Evolutionary conservation across 2,113 vertebrate species (phyloP), one percentile per base, ranked within the genome.

Genomic region (Stictonetta naevosa): DNA sequence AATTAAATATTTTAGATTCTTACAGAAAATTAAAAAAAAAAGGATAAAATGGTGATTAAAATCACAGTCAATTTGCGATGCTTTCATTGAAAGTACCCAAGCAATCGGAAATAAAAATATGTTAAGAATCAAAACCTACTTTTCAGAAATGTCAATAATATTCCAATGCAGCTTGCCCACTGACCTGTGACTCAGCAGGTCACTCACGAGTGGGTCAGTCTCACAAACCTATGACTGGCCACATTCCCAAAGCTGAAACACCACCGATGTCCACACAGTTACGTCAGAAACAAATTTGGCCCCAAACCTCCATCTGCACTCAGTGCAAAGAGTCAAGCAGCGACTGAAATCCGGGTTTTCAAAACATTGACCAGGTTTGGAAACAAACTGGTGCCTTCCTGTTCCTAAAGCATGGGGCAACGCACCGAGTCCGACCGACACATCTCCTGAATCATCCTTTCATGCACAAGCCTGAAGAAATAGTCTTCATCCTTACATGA

Each of bases 71-170:
- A 94, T 96, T 87, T 88, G 81, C 86, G 96, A 92, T 48, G 87
- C 97, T 97, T 97, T 97, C 97, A 97, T 86, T 97, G 95, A 96
- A 97, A 97, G 96, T 96, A 97, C 42, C 69, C 62, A 38, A 92
- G 92, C 67, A 94, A 96, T 83, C 78, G 91, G 91, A 96, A 90
- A 87, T 48, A 1, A 68, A 93, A 90, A 94, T 53, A 76, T 4
- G 28, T 72, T 92, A 95, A 92, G 86, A 94, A 96, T 95, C 91
- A 95, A 96, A 91, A 42, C 28, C 26, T 81, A 28, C 64, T 90
- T 91, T 77, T 68, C 88, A 78, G 76, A 88, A 85, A 94, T 48
- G n/a, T 81, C 86, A 93, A 46, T 85, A 88, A 56, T 86, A 92
- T 83, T 85, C 74, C 88, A 77, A 72, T 79, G 60, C 80, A 94